phyloP scores from a whole-genome alignment of 1,140 invertebrate species.

The Drosophila guanche region DNA sequence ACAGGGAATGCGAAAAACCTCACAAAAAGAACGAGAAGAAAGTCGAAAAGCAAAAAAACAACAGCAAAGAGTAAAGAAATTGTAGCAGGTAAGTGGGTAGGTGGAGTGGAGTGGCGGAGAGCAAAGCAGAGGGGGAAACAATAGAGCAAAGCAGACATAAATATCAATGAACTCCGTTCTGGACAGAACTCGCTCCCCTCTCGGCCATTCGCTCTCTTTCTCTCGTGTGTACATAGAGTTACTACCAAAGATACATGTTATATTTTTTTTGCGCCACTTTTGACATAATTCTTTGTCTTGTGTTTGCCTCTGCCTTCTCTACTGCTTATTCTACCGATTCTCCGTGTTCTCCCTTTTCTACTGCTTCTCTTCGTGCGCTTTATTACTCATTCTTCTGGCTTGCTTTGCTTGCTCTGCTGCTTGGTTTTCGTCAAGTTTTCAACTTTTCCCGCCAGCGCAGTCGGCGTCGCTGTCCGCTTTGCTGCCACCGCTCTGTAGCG shows the following conservation, averaged over 20 bases:
- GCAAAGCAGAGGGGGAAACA: slow-evolving; percentile 28
- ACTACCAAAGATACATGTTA: slow-evolving; percentile 43
- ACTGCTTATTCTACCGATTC: slow-evolving; percentile 35
- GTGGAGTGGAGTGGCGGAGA: slow-evolving; percentile 4
- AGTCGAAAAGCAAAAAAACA: slow-evolving; percentile 48
- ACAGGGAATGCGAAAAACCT: slow-evolving; percentile 50
- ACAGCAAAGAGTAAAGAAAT: slow-evolving; percentile 45
- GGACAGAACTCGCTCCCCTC: background rate
- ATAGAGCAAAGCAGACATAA: slow-evolving; percentile 49
- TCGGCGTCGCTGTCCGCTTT: slow-evolving; percentile 28
- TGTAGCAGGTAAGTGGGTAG: slow-evolving; percentile 64
- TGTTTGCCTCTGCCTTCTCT: slow-evolving; percentile 6
- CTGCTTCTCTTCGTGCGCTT: slow-evolving; percentile 39
- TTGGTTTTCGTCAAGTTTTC: slow-evolving; percentile 74
- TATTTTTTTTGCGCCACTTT: slow-evolving; percentile 68
- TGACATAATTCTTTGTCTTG: slow-evolving; percentile 63
- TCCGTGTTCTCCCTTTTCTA: slow-evolving; percentile 34
- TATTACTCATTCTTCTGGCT: slow-evolving; percentile 43
- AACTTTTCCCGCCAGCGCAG: slow-evolving; percentile 60
- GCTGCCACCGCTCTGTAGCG: slow-evolving; percentile 32
- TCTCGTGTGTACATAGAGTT: slow-evolving; percentile 27
- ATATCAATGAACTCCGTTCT: slow-evolving; percentile 72
- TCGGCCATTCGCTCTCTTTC: background rate
- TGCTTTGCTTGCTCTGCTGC: slow-evolving; percentile 47
- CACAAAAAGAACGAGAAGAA: slow-evolving; percentile 52